Percentiles rank a stretch among this genome's conserved stretches.
Conservation (phyloP, 2,888 invertebrate species). For the Rosalia funebris region DNA sequence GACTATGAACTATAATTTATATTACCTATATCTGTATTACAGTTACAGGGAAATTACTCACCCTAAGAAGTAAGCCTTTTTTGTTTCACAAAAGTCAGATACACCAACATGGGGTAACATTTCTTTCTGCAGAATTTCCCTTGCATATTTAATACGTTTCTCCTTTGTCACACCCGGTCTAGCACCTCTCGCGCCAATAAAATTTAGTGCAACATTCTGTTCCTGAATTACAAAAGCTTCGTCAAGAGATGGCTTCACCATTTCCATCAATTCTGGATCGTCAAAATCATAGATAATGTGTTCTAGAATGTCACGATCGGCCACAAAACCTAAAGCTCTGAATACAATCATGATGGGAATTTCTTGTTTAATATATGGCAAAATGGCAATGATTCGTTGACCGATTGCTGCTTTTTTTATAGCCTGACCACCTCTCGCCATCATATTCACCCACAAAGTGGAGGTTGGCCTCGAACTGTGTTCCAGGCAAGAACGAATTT, state of each 20-base stretch:
- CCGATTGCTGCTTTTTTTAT: conserved; percentile 99
- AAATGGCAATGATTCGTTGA: conserved; percentile 95
- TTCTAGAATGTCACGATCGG: conserved; percentile 98
- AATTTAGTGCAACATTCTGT: conserved; percentile 98
- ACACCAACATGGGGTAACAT: conserved; percentile 99
- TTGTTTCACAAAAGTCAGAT: conserved; percentile 99
- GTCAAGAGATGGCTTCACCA: conserved; percentile 98
- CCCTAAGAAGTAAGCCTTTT: conserved; percentile 97
- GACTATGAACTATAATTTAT: no score
- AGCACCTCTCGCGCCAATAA: conserved; percentile 97
- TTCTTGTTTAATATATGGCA: conserved; percentile 99
- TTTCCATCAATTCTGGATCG: conserved; percentile 99
- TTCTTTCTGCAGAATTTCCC: conserved; percentile 99
- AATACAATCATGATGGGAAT: conserved; percentile 99
- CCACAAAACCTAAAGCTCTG: conserved; percentile 96
- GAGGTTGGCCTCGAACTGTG: conserved; percentile 96
- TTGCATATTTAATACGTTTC: conserved; percentile 98
- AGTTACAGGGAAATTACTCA: no score
- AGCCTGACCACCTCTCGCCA: conserved; percentile 98
- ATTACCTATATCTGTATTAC: no score
- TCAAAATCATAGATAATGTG: conserved; percentile 99
- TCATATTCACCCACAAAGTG: conserved; percentile 99
- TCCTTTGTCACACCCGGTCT: conserved; percentile 98
- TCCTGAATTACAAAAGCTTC: conserved; percentile 99
- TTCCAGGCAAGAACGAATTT: conserved; percentile 94